phyloP scores from a whole-genome alignment of 2,797 vertebrate genomes.

The Sparidentex hasta region DNA sequence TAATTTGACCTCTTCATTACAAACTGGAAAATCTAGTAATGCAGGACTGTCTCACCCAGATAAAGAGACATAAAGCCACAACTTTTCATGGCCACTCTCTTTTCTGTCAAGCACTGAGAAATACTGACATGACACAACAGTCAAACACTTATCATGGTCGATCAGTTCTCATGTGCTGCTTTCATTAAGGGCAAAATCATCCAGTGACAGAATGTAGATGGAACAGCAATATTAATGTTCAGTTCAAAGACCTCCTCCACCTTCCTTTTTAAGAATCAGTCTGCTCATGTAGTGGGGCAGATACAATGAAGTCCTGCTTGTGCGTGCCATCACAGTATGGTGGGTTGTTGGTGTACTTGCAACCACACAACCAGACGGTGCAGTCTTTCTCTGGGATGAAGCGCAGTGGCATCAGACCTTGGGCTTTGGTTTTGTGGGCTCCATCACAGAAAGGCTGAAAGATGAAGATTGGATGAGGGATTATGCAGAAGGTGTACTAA shows the following conservation, averaged over 20 bases:
- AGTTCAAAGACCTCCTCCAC: neutral
- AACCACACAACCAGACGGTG: conserved; percentile 86
- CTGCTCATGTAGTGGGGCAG: conserved; percentile 43
- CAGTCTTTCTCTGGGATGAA: conserved; percentile 81
- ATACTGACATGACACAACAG: neutral
- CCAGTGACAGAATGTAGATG: neutral
- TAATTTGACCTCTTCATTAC: neutral
- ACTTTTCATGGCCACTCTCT: neutral
- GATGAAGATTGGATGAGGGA: neutral
- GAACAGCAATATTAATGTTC: neutral
- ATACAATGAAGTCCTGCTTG: conserved; percentile 75
- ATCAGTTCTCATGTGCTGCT: neutral
- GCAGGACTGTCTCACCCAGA: neutral
- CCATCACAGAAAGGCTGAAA: conserved; percentile 92
- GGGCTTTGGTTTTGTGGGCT: conserved; percentile 81
- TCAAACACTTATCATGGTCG: neutral
- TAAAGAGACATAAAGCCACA: neutral
- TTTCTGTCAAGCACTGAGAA: neutral
- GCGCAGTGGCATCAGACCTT: conserved; percentile 80
- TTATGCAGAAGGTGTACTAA: neutral
- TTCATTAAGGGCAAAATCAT: neutral
- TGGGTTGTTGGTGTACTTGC: conserved; percentile 86
- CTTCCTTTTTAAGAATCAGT: conserved; percentile 38
- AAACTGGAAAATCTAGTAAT: neutral
- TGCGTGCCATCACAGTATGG: conserved; percentile 87